phyloP scores from a whole-genome alignment of 2,888 invertebrate species.

The Dicycla oo region DNA sequence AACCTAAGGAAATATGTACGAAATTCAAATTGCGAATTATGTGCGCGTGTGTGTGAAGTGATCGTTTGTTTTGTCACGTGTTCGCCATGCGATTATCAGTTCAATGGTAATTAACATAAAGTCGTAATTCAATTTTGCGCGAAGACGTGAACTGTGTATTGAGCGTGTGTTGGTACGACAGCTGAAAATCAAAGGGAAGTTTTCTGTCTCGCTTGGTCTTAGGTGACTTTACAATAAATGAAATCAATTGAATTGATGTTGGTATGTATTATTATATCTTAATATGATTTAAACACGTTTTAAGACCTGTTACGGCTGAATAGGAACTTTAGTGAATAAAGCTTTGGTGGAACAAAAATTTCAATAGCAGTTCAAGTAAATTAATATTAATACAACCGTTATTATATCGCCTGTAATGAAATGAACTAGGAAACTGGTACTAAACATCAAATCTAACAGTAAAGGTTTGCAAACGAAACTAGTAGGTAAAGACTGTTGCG shows the following conservation, averaged over 20 bases:
- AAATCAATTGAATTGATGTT: conserved; percentile 56
- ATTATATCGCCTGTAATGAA: conserved; percentile 22
- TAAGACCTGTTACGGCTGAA: conserved; percentile 29
- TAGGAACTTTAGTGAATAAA: conserved; percentile 26
- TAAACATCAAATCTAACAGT: conserved; percentile 26
- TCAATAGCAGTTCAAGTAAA: conserved; percentile 8
- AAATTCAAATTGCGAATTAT: conserved; percentile 78
- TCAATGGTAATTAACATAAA: conserved; percentile 82
- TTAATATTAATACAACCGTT: conserved; percentile 3
- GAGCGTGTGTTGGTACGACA: conserved; percentile 79
- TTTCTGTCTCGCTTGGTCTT: conserved; percentile 67
- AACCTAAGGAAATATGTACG: conserved; percentile 75
- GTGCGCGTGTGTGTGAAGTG: conserved; percentile 76
- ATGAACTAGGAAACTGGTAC: conserved; percentile 20
- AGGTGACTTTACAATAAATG: conserved; percentile 52
- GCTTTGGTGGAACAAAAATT: conserved; percentile 7
- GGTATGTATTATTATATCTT: conserved; percentile 49
- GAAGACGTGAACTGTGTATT: conserved; percentile 66
- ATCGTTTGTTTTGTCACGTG: conserved; percentile 81
- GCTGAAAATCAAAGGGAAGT: conserved; percentile 82
- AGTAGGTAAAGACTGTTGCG: conserved; percentile 32
- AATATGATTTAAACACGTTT: conserved; percentile 50
- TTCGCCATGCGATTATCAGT: conserved; percentile 81
- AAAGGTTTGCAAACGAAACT: conserved; percentile 25
- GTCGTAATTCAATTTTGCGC: conserved; percentile 83